These are phyloP conservation scores for Ptychoptera contaminata DNA, from an alignment of 2,888 invertebrate genomes.

Conservation along the genomic window DNA sequence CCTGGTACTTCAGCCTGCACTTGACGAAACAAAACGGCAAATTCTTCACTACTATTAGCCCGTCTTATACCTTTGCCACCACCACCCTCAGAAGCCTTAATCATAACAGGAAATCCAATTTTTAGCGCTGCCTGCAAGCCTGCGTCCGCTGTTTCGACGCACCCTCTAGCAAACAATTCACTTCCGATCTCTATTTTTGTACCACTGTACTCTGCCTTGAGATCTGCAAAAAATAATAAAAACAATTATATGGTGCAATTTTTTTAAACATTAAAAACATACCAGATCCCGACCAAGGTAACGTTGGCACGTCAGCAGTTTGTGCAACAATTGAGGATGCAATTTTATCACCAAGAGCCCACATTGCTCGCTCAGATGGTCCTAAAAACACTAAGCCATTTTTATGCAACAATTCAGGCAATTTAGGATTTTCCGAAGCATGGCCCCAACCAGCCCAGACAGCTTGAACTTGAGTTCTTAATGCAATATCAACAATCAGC, in stretches of 20 bases:
- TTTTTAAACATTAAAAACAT: slow-evolving; percentile 39
- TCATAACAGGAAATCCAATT: slow-evolving; percentile 95
- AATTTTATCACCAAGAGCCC: slow-evolving; percentile 99
- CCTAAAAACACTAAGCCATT: slow-evolving; percentile 91
- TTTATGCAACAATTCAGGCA: slow-evolving; percentile 85
- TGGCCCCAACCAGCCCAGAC: slow-evolving; percentile 99
- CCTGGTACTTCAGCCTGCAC: slow-evolving; percentile 91
- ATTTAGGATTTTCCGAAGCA: slow-evolving; percentile 96
- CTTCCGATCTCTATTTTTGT: slow-evolving; percentile 84
- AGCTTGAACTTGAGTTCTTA: slow-evolving; percentile 89
- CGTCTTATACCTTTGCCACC: slow-evolving; percentile 98
- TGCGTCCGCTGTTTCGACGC: slow-evolving; percentile 72
- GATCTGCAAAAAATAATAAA: slow-evolving; percentile 32
- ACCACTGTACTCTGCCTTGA: slow-evolving; percentile 73
- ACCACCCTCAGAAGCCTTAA: slow-evolving; percentile 98
- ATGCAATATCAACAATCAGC: slow-evolving; percentile 90
- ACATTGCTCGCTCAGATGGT: slow-evolving; percentile 91
- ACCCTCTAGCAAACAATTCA: slow-evolving; percentile 82
- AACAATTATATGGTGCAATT: slow-evolving; percentile 3
- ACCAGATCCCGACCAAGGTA: slow-evolving; percentile 90
- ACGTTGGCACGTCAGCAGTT: slow-evolving; percentile 91
- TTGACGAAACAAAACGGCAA: slow-evolving; percentile 81
- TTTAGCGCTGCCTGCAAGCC: slow-evolving; percentile 71
- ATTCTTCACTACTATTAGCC: slow-evolving; percentile 81
- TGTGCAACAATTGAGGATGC: slow-evolving; percentile 98